Percentiles rank a stretch among this genome's conserved stretches.
phyloP scores from a whole-genome alignment of 2,888 invertebrate species.

The Parnassius orleans region DNA sequence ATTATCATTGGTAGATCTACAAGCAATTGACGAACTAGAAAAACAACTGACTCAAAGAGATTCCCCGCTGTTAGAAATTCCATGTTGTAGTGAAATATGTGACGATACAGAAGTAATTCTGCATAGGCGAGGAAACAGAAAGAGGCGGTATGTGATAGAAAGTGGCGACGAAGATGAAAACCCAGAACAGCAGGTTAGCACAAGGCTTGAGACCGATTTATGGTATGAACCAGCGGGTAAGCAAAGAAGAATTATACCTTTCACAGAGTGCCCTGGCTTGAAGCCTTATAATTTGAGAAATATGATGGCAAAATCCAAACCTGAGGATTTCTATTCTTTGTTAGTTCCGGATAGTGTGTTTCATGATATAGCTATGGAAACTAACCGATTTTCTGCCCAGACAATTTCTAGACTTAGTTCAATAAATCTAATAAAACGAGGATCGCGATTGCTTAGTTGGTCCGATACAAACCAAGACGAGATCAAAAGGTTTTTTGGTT shows the following conservation, averaged over 20 bases:
- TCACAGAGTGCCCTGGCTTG: constrained; percentile 34
- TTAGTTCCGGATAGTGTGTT: background rate
- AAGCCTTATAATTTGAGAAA: constrained; percentile 14
- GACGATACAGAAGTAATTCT: constrained; percentile 24
- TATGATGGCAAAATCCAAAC: background rate
- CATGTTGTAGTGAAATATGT: constrained; percentile 29
- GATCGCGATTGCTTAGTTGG: constrained; percentile 30
- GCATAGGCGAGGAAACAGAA: background rate
- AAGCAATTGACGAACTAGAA: constrained; percentile 33
- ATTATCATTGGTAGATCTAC: constrained; percentile 30
- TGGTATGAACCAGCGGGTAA: constrained; percentile 36
- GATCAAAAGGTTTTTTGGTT: constrained; percentile 20
- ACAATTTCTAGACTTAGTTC: constrained; percentile 17
- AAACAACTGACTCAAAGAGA: constrained; percentile 30
- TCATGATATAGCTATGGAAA: background rate
- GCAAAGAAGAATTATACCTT: constrained; percentile 35
- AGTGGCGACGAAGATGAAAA: background rate
- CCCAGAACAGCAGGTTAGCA: background rate
- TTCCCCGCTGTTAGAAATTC: constrained; percentile 25
- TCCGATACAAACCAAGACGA: constrained; percentile 31
- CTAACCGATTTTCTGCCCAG: background rate
- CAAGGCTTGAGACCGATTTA: constrained; percentile 25
- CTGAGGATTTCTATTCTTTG: background rate
- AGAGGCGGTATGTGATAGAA: background rate
- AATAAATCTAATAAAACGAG: constrained; percentile 24